phyloP scores from a whole-genome alignment of 2,888 invertebrate genomes.

The Lobophora halterata region DNA sequence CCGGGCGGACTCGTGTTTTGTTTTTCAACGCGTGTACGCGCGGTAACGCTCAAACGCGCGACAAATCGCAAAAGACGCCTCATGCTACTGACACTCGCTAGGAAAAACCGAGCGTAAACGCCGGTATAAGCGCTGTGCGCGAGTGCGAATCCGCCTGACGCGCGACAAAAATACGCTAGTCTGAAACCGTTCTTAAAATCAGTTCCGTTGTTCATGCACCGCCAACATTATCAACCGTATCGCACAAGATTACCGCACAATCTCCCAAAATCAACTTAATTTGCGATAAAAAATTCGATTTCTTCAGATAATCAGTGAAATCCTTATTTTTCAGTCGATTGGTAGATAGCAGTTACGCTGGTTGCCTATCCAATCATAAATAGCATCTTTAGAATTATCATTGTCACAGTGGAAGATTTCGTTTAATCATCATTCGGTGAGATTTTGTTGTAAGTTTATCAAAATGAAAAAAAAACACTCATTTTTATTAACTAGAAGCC shows the following conservation, averaged over 20 bases:
- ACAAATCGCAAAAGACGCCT: too few relatives aligned
- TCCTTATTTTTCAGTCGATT: constrained; percentile 72
- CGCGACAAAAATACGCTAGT: too few relatives aligned
- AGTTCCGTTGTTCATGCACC: constrained; percentile 32
- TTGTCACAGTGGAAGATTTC: constrained; percentile 33
- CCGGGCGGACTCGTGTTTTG: too few relatives aligned
- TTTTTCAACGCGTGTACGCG: too few relatives aligned
- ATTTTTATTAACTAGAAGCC: too few relatives aligned
- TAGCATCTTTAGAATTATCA: constrained; percentile 14
- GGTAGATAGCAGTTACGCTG: constrained; percentile 62
- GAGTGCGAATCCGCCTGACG: too few relatives aligned
- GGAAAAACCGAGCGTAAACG: too few relatives aligned
- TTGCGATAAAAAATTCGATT: constrained; percentile 71
- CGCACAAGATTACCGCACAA: constrained; percentile 58
- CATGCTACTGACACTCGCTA: too few relatives aligned
- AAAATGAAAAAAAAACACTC: too few relatives aligned
- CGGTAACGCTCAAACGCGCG: too few relatives aligned
- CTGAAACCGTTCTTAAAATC: constrained; percentile 9
- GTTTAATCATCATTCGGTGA: constrained; percentile 47
- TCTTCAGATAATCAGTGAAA: constrained; percentile 65
- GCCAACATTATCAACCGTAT: constrained; percentile 56
- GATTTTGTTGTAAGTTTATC: constrained; percentile 26
- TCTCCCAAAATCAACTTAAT: constrained; percentile 64
- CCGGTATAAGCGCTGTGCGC: too few relatives aligned
- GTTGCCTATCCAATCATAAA: constrained; percentile 40